Evolutionary conservation across 1,140 invertebrate species (phyloP), one percentile per base, ranked within the genome.

Genomic region (Lordiphosa clarofinis): DNA sequence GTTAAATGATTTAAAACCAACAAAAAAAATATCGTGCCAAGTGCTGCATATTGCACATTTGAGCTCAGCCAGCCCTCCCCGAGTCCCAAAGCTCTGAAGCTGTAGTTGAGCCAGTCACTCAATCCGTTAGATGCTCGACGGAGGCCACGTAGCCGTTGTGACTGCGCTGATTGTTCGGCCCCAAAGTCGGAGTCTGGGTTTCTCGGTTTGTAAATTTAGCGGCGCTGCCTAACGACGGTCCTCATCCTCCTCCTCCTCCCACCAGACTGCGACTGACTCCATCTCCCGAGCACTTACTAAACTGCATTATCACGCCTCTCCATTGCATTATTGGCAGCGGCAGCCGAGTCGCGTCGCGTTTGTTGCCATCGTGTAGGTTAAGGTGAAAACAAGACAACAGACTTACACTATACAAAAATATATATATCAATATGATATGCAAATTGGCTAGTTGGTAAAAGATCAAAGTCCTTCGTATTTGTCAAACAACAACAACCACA

Each of bases 1-100:
- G 78, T 73, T 84, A 84, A 84, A 82, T 82, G 78, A 82, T 82
- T 82, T 82, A 82, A 82, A 82, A 82, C 78, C 78, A 82, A 82
- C 78, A 84, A 75, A 55, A 69, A 72, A 81, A 81, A 82, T 81
- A 81, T 81, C 75, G 75, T 81, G 76, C 75, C 76, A 82, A 82
- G 78, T 81, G 75, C 76, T 81, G 75, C 76, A 81, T 81, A 81
- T 81, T 81, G 76, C 73, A 81, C 75, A 70, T 81, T 62, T 59
- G 44, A 68, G 36, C 60, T 42, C n/a, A n/a, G n/a, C n/a, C 31
- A 63, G 53, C 39, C 57, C 52, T 12, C 42, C 56, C 46, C 50
- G 13, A 7, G 21, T 13, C 40, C 44, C 38, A 24, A 59, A 59
- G 48, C 55, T 46, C 70, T 62, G 52, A 60, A 65, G 71, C 70